These are phyloP conservation scores for Osmerus eperlanus DNA, from an alignment of 2,113 vertebrate species.

Conservation along the genomic window DNA sequence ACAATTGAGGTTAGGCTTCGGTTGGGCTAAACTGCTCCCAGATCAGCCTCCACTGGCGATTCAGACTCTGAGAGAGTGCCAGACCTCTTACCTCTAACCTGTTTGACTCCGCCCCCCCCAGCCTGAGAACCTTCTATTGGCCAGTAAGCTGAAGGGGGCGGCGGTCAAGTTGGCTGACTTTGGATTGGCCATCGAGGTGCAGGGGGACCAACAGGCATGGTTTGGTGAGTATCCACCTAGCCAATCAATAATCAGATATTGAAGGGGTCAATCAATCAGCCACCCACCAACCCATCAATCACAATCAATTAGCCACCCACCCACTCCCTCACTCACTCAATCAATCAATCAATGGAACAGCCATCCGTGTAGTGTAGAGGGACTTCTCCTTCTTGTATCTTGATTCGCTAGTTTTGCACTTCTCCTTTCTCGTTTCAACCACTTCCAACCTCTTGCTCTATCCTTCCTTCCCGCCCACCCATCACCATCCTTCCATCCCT, in stretches of 20 bases:
- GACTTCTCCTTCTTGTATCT: not conserved
- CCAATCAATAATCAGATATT: constrained; percentile 14
- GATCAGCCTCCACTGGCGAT: constrained; percentile 64
- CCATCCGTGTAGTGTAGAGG: not conserved
- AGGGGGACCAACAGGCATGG: constrained; percentile 79
- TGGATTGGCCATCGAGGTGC: constrained; percentile 78
- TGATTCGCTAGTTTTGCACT: not conserved
- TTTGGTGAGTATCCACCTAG: constrained; percentile 68
- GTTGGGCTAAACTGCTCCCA: constrained; percentile 68
- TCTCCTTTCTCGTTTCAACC: not conserved
- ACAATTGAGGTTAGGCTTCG: constrained; percentile 34
- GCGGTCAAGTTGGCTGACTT: constrained; percentile 80
- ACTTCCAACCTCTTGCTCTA: not conserved
- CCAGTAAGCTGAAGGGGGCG: constrained; percentile 79
- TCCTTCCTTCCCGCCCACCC: not conserved
- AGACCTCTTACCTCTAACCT: constrained; percentile 70
- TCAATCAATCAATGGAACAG: constrained; percentile 4
- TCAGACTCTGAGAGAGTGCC: constrained; percentile 54
- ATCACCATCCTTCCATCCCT: not conserved
- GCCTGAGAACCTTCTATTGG: constrained; percentile 79
- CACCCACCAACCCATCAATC: constrained; percentile 7
- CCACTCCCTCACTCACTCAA: not conserved
- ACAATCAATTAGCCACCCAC: not conserved
- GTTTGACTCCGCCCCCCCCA: constrained; percentile 73
- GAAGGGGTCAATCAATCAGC: not conserved